Evolutionary conservation across 1,140 invertebrate genomes (phyloP).

Genomic region (Mesaphorura yosii): DNA sequence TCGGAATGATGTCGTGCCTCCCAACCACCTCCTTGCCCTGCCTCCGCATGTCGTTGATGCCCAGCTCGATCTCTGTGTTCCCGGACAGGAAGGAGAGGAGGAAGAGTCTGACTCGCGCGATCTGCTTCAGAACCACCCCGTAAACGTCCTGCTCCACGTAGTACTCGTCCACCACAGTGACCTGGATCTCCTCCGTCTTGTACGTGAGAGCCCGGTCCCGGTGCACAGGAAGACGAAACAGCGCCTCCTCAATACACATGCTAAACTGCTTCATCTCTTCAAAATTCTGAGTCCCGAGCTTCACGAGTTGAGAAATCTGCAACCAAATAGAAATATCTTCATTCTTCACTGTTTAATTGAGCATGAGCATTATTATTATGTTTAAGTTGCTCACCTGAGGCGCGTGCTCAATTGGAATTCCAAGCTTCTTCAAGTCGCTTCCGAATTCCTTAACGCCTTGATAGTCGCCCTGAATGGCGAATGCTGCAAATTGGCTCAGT

Average conservation of each 20-base stretch:
- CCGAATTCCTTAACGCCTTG: slow-evolving; percentile 84
- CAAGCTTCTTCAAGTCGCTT: slow-evolving; percentile 80
- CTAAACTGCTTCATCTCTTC: slow-evolving; percentile 88
- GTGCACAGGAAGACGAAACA: slow-evolving; percentile 70
- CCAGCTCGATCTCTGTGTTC: slow-evolving; percentile 60
- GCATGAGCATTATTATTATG: background rate
- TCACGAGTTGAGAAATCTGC: slow-evolving; percentile 87
- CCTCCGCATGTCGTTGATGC: slow-evolving; percentile 89
- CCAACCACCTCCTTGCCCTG: slow-evolving; percentile 98
- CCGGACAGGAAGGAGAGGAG: slow-evolving; percentile 31
- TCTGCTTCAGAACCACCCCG: slow-evolving; percentile 77
- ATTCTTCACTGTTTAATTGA: too few species aligned
- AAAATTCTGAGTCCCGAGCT: slow-evolving; percentile 78
- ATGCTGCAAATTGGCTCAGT: slow-evolving; percentile 83
- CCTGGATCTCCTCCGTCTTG: slow-evolving; percentile 96
- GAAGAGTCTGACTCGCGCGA: slow-evolving; percentile 54
- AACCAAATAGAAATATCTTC: slow-evolving; percentile 26
- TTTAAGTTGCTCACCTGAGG: slow-evolving; percentile 52
- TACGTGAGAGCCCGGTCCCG: slow-evolving; percentile 83
- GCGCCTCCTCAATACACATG: slow-evolving; percentile 71
- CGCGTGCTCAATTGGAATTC: slow-evolving; percentile 92
- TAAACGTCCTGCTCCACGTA: slow-evolving; percentile 82
- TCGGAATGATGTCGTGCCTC: slow-evolving; percentile 96
- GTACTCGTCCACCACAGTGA: slow-evolving; percentile 91
- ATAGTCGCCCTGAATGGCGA: slow-evolving; percentile 85